These are phyloP conservation scores for Macroramphosus scolopax DNA, from an alignment of 2,797 vertebrate genomes.

Conservation along the genomic window DNA sequence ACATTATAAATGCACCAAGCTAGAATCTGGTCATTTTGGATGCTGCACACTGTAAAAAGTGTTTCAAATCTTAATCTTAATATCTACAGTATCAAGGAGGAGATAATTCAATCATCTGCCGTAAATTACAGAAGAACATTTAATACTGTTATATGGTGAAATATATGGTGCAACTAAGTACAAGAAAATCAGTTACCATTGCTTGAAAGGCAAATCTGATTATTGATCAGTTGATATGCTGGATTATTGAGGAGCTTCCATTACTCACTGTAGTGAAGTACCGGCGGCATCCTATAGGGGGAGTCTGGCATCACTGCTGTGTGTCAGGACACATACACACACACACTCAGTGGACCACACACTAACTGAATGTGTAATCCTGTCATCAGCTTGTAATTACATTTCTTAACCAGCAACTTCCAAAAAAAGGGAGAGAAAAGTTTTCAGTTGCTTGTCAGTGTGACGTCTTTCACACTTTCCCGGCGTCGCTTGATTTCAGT, in stretches of 20 bases:
- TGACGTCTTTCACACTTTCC: slow-evolving; percentile 35
- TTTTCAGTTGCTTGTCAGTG: slow-evolving; percentile 16
- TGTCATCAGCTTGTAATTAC: slow-evolving; percentile 70
- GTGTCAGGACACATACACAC: slow-evolving; percentile 30
- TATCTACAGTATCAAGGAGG: no score
- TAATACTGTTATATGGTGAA: no score
- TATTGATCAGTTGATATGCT: no score
- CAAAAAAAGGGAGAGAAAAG: slow-evolving; percentile 7
- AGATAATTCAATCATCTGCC: no score
- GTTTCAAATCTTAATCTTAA: no score
- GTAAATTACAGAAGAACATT: no score
- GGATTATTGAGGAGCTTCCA: slow-evolving; percentile 5
- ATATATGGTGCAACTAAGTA: no score
- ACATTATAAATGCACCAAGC: no score
- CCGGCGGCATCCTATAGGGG: slow-evolving; percentile 70
- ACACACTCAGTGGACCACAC: slow-evolving; percentile 54
- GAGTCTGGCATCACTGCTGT: slow-evolving; percentile 75
- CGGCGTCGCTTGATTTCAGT: slow-evolving; percentile 13
- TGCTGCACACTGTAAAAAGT: no score
- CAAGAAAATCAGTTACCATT: no score
- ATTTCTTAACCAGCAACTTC: slow-evolving; percentile 56
- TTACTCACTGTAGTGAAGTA: slow-evolving; percentile 48
- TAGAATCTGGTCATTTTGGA: no score
- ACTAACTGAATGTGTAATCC: slow-evolving; percentile 51
- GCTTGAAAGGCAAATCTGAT: no score